Percentiles rank a stretch among this genome's conserved stretches.
phyloP scores from a whole-genome alignment of 53 echinoderm and acorn worm species.

The Apostichopus leukothele region DNA sequence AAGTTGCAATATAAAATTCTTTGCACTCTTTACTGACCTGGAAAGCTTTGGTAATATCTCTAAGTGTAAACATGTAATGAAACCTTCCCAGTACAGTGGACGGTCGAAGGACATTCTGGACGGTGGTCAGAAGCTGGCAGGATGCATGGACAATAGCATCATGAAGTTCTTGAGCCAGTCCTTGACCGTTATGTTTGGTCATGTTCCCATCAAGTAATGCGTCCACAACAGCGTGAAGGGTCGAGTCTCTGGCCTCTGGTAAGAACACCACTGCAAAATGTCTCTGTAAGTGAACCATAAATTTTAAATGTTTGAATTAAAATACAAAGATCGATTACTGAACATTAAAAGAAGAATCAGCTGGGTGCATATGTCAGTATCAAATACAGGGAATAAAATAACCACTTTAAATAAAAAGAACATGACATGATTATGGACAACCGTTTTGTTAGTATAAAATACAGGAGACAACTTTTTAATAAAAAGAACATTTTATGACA shows the following conservation, averaged over 20 bases:
- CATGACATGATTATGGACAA: too few relatives aligned
- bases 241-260: constrained; percentile 73
- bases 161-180: constrained; percentile 91
- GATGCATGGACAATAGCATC: constrained; percentile 91
- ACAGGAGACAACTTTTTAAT: too few relatives aligned
- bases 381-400: too few relatives aligned
- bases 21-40: constrained; percentile 62
- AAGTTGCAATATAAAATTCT: too few relatives aligned
- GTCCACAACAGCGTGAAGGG: constrained; percentile 76
- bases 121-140: constrained; percentile 75
- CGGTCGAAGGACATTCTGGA: constrained; percentile 84
- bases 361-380: neutral
- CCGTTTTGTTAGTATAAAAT: too few relatives aligned
- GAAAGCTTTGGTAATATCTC: constrained; percentile 90
- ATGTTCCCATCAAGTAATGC: constrained; percentile 96
- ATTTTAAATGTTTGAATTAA: neutral
- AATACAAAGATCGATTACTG: neutral
- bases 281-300: constrained; percentile 58
- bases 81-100: constrained; percentile 71
- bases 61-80: constrained; percentile 95
- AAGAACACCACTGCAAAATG: constrained; percentile 87
- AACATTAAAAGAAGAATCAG: too few relatives aligned
- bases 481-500: too few relatives aligned
- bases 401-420: too few relatives aligned
- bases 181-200: constrained; percentile 91